Percentiles rank a stretch among this genome's conserved stretches.
phyloP scores from a whole-genome alignment of 2,888 invertebrate species.

The Agonum fuliginosum region DNA sequence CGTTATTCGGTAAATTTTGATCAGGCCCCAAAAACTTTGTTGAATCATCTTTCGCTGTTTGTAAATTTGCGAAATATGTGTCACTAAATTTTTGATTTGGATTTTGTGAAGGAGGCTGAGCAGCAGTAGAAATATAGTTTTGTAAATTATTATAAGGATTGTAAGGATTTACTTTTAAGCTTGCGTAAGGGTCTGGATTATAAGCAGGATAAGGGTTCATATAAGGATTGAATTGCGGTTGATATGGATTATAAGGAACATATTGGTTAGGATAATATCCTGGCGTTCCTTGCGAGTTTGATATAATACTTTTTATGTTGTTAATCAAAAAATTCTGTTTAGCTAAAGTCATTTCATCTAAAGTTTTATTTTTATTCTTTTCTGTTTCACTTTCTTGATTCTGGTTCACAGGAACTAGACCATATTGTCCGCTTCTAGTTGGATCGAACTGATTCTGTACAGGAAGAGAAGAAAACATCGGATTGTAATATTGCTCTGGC shows the following conservation, averaged over 20 bases:
- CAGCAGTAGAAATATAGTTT: constrained; percentile 2
- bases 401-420: constrained; percentile 39
- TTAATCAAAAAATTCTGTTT: constrained; percentile 56
- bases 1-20: constrained; percentile 4
- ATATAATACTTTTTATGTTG: constrained; percentile 55
- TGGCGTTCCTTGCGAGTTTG: constrained; percentile 41
- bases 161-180: constrained; percentile 10
- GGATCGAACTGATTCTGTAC: constrained; percentile 20
- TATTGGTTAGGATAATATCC: constrained; percentile 21
- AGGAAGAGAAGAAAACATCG: constrained; percentile 53
- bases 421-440: constrained; percentile 34
- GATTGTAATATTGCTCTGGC: constrained; percentile 50
- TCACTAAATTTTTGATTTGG: constrained; percentile 47
- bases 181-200: constrained; percentile 31
- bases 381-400: constrained; percentile 24
- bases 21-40: background rate
- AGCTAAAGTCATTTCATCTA: constrained; percentile 46
- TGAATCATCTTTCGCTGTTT: constrained; percentile 40
- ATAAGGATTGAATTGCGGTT: constrained; percentile 54
- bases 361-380: constrained; percentile 44
- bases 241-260: constrained; percentile 34
- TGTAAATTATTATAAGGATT: constrained; percentile 2
- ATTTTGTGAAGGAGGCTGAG: constrained; percentile 13
- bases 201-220: constrained; percentile 25
- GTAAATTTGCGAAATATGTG: constrained; percentile 51